Base-by-base conservation (phyloP, 2,888 invertebrate species). In the Hypselothyrea guttata region DNA sequence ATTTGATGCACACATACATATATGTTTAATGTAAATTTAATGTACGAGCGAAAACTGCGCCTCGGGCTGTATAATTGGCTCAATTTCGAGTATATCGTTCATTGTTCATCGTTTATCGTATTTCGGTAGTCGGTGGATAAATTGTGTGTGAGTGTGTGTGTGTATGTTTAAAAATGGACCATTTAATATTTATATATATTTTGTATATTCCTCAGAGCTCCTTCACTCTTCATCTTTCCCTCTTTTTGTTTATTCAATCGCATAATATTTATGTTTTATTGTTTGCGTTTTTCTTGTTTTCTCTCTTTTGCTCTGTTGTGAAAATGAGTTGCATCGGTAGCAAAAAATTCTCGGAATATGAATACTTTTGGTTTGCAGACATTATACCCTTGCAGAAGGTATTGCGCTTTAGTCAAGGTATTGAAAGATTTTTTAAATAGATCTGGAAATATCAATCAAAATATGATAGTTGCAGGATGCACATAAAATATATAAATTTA, bases 121-220 rank as follows among this genome's bases (percentile, higher is more conserved):
- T 41, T 75, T 62, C 49, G 16, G 37, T 37, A 37, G 76, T 81
- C 81, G 81, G 81, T 81, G 81, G 81, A 79, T 81, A 79, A 78
- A 83, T 78, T 79, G 81, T 74, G 45, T 83, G 65, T 72, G 61
- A 64, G 8, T 27, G 28, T 5, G 7, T 47, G 11, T 28, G 7
- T 54, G 38, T 54, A 22, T 46, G 18, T 52, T 46, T 54, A 66
- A 83, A 81, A 81, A 81, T 81, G 81, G 81, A 81, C 81, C 86
- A 76, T 81, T 81, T 67, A 75, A 78, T 74, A 71, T 75, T 65
- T 60, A 52, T 61, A 48, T 16, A 38, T 49, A 46, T 42, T 30
- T 37, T 31, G 13, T 30, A 46, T 49, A 34, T 41, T 22, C 7
- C 18, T 38, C 31, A 7, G 16, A 8, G 9, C 18, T 8, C 8